These are phyloP conservation scores for Crotalus horridus DNA, from an alignment of 2,113 vertebrate species.

Conservation along the genomic window DNA sequence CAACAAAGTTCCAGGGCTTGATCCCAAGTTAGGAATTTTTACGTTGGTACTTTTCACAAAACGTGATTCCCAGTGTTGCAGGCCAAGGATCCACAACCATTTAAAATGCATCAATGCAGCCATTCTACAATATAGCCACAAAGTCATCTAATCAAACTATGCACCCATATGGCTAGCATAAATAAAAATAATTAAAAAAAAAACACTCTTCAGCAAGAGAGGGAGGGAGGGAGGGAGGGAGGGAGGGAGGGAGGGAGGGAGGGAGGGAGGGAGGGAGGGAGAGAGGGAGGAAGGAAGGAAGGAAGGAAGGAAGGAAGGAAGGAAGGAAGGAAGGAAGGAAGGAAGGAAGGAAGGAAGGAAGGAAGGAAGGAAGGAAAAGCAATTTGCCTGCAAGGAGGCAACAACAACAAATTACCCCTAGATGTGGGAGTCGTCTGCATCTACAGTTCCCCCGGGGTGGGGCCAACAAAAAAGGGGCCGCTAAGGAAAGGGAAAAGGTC, in stretches of 20 bases:
- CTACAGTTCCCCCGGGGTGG: too few species aligned
- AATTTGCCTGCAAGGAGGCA: background rate
- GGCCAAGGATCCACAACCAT: background rate
- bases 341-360: background rate
- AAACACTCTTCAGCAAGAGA: background rate
- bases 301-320: background rate
- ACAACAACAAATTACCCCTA: background rate
- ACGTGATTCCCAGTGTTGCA: background rate
- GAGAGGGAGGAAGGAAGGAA: background rate
- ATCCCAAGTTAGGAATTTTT: background rate
- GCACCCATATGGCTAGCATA: background rate
- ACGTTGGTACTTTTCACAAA: background rate
- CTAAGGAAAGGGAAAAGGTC: too few species aligned
- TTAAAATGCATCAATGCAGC: background rate
- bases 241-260: rapidly evolving
- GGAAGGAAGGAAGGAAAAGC: background rate
- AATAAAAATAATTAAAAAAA: background rate
- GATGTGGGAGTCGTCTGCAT: background rate
- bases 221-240: background rate
- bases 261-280: background rate
- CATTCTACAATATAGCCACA: background rate
- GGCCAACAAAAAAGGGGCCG: too few species aligned
- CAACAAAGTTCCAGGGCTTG: background rate
- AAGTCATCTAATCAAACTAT: background rate
- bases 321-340: background rate